A percentile compares a stretch with the other conserved stretches of the same genome.
Conservation (phyloP, 2,797 vertebrate genomes). For the Arrhamphus sclerolepis region DNA sequence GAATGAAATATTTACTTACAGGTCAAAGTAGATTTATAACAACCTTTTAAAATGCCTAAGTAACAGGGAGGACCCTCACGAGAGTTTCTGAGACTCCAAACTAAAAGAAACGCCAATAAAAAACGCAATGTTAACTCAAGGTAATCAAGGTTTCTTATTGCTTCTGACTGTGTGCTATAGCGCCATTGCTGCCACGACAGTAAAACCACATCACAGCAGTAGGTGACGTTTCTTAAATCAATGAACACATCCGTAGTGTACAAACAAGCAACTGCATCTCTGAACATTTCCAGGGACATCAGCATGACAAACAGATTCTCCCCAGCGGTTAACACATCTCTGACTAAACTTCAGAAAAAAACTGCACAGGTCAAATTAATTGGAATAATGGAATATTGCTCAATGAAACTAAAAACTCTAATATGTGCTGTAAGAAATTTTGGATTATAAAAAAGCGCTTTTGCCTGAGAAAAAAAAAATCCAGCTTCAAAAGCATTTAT, state of each 20-base stretch:
- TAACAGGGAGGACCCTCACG: too few species aligned
- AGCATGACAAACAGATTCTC: conserved; percentile 33
- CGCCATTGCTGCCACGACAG: background rate
- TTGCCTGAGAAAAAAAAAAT: background rate
- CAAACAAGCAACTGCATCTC: conserved; percentile 27
- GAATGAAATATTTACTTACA: too few species aligned
- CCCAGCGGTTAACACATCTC: conserved; percentile 38
- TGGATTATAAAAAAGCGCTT: conserved; percentile 8
- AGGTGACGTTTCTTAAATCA: too few species aligned
- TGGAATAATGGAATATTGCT: conserved; percentile 19
- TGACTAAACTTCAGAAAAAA: background rate
- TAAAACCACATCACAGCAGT: conserved; percentile 24
- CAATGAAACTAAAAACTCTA: background rate
- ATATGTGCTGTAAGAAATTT: conserved; percentile 10
- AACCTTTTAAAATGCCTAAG: too few species aligned
- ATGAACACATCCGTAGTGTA: too few species aligned
- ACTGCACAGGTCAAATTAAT: conserved; percentile 18
- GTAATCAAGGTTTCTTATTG: too few species aligned
- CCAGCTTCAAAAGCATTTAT: background rate
- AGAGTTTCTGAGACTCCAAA: background rate
- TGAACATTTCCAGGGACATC: conserved; percentile 56
- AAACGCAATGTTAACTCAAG: too few species aligned
- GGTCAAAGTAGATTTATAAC: too few species aligned
- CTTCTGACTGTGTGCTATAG: too few species aligned
- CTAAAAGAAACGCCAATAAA: background rate